Evolutionary conservation across 2,113 vertebrate species (phyloP).

Genomic region (Pitta sordida): DNA sequence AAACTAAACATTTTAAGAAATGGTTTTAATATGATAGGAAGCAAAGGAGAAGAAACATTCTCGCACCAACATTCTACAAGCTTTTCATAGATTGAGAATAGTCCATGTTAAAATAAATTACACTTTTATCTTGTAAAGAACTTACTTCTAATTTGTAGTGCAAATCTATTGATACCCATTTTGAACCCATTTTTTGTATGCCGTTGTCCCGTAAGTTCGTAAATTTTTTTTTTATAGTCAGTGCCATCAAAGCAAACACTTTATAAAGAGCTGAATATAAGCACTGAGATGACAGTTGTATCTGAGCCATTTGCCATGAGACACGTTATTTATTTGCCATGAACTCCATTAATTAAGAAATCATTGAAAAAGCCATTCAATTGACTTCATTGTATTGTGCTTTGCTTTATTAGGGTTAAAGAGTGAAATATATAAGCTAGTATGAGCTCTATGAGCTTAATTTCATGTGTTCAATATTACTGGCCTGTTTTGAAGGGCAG

Average conservation of each 20-base stretch:
- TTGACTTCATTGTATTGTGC: neutral
- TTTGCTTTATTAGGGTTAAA: neutral
- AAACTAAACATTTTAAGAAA: neutral
- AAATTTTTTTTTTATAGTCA: neutral
- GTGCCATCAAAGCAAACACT: neutral
- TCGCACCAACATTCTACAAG: neutral
- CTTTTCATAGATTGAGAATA: neutral
- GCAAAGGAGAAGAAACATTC: neutral
- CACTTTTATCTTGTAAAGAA: neutral
- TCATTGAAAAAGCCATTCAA: neutral
- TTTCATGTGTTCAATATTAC: neutral
- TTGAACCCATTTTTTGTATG: neutral
- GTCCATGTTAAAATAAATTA: neutral
- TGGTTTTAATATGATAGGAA: neutral
- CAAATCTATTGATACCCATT: neutral
- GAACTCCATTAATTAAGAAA: neutral
- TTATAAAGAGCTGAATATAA: neutral
- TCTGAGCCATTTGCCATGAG: neutral
- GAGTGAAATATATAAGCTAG: neutral
- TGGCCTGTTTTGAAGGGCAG: neutral
- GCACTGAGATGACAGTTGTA: neutral
- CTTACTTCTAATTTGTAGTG: neutral
- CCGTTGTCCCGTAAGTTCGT: neutral
- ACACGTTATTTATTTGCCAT: neutral
- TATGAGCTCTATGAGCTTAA: neutral